A percentile compares a stretch with the other conserved stretches of the same genome.
These are phyloP conservation scores for Trichonephila clavata DNA, from an alignment of 1,140 invertebrate species.

Conservation along the genomic window DNA sequence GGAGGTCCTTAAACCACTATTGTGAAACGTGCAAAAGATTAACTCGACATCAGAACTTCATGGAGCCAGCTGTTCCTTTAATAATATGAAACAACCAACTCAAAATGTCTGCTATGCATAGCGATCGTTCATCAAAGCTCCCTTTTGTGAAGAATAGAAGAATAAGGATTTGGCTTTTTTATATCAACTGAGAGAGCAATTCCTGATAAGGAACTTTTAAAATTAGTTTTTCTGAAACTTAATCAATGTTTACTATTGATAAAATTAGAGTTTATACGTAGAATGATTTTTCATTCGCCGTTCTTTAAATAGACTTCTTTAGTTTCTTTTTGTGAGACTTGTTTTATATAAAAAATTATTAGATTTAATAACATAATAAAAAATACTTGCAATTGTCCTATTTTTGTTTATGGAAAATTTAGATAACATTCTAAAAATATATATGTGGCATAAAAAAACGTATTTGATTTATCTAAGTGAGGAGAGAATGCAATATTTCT, in stretches of 20 bases:
- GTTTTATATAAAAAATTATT: no score
- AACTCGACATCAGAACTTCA: background rate
- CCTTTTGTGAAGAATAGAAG: conserved; percentile 3
- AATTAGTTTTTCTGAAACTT: background rate
- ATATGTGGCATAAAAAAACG: no score
- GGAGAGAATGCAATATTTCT: no score
- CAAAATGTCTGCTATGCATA: conserved; percentile 7
- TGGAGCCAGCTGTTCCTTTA: conserved; percentile 1
- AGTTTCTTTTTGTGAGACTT: no score
- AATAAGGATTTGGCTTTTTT: background rate
- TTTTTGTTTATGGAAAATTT: no score
- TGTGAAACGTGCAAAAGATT: conserved; percentile 35
- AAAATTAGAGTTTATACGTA: background rate
- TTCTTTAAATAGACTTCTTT: background rate
- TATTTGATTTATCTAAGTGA: no score
- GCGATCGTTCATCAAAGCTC: background rate
- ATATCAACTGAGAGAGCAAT: background rate
- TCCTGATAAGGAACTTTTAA: background rate
- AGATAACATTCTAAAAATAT: no score
- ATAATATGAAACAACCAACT: background rate
- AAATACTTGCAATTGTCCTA: no score
- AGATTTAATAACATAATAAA: no score
- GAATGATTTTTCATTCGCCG: background rate
- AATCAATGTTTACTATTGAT: background rate
- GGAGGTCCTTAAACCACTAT: background rate